A percentile compares a stretch with the other conserved stretches of the same genome.
These are phyloP conservation scores for Baccha elongata DNA, from an alignment of 2,888 invertebrate genomes.

Conservation along the genomic window DNA sequence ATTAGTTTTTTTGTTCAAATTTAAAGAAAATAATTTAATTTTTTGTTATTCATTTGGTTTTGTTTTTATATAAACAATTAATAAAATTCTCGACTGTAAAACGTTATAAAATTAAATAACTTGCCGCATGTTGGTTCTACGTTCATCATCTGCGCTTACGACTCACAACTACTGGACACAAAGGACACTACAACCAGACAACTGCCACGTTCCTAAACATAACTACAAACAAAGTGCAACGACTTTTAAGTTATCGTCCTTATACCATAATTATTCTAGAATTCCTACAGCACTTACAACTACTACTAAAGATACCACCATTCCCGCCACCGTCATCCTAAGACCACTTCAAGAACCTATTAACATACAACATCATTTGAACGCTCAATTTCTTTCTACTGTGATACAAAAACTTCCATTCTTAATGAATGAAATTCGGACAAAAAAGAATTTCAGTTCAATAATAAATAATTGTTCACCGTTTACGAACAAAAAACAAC, in stretches of 20 bases:
- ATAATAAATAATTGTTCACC: constrained; percentile 65
- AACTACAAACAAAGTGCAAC: constrained; percentile 35
- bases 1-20: neutral
- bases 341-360: constrained; percentile 5
- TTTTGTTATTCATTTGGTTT: constrained; percentile 45
- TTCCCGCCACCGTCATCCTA: constrained; percentile 10
- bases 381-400: constrained; percentile 75
- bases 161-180: constrained; percentile 76
- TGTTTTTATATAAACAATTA: constrained; percentile 1
- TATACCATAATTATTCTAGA: neutral
- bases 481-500: constrained; percentile 68
- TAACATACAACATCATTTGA: constrained; percentile 34
- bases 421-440: constrained; percentile 82
- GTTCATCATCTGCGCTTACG: constrained; percentile 75
- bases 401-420: constrained; percentile 79
- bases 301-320: neutral
- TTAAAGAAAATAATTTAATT: constrained; percentile 26
- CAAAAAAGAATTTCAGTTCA: constrained; percentile 76
- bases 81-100: constrained; percentile 24
- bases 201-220: constrained; percentile 66
- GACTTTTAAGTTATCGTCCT: neutral
- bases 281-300: neutral
- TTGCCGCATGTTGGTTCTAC: constrained; percentile 81
- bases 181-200: constrained; percentile 68
- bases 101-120: constrained; percentile 57